Evolutionary conservation across 1,140 invertebrate species (phyloP).

Genomic region (Drosophila ambigua): DNA sequence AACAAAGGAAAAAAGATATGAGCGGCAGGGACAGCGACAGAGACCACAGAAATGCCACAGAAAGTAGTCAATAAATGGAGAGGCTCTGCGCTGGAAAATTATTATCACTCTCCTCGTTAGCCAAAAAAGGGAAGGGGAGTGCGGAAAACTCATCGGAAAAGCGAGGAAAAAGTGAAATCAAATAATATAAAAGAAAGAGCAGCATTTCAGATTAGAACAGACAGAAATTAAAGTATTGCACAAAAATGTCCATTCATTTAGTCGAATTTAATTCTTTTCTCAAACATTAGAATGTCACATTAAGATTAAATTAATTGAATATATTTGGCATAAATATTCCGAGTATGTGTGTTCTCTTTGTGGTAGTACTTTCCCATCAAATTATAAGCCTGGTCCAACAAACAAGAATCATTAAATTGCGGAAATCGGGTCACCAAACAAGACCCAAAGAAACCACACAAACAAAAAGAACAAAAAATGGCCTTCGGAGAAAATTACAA

Average conservation of each 20-base stretch:
- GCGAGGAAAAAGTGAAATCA: slow-evolving; percentile 43
- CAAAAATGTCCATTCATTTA: background rate
- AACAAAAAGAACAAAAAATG: slow-evolving; percentile 41
- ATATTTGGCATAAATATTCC: background rate
- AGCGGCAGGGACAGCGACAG: slow-evolving; percentile 25
- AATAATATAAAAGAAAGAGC: slow-evolving; percentile 46
- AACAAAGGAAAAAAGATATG: slow-evolving; percentile 46
- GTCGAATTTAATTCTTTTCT: slow-evolving; percentile 39
- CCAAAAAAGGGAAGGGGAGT: too few species aligned
- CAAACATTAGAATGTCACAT: too few species aligned
- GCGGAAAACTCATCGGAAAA: slow-evolving; percentile 24
- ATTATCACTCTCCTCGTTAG: too few species aligned
- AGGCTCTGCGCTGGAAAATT: slow-evolving; percentile 1
- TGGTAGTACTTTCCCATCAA: slow-evolving; percentile 55
- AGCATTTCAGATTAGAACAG: background rate
- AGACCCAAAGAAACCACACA: slow-evolving; percentile 30
- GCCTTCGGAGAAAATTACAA: slow-evolving; percentile 52
- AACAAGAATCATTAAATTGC: slow-evolving; percentile 81
- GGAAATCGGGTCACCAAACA: slow-evolving; percentile 78
- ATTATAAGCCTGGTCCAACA: slow-evolving; percentile 76
- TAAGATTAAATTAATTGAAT: too few species aligned
- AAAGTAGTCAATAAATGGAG: background rate
- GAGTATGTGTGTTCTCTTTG: slow-evolving; percentile 16
- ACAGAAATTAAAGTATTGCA: slow-evolving; percentile 56
- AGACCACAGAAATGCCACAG: slow-evolving; percentile 3